Conservation (phyloP, 2,113 vertebrate species). For the Gymnobelideus leadbeateri region DNA sequence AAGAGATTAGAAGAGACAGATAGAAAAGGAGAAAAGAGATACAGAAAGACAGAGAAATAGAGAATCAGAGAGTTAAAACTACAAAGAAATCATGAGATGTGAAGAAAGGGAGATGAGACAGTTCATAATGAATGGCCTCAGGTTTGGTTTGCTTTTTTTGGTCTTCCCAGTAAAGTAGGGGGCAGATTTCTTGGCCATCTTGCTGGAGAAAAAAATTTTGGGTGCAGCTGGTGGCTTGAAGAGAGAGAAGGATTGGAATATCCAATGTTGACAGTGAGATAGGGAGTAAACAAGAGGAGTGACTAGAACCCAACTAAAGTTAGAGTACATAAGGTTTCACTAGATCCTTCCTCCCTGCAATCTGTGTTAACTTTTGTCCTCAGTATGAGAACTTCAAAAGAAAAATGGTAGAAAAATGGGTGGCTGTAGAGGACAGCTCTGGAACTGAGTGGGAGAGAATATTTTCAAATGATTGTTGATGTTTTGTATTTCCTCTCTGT, state of each 20-base stretch:
- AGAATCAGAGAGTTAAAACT: background rate
- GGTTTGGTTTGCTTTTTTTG: background rate
- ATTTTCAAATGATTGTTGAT: background rate
- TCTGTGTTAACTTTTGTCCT: background rate
- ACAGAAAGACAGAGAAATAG: background rate
- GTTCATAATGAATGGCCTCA: background rate
- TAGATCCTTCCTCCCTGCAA: background rate
- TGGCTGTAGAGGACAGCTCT: background rate
- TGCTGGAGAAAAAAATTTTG: background rate
- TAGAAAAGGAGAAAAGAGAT: fast-evolving
- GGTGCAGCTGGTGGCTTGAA: background rate
- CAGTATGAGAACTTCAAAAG: background rate
- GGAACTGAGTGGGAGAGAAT: background rate
- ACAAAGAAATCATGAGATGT: background rate
- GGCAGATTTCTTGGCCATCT: background rate
- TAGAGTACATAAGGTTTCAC: background rate
- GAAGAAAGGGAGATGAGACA: background rate
- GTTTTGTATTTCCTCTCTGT: background rate
- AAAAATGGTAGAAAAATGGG: background rate
- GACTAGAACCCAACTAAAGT: background rate
- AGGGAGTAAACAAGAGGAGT: background rate
- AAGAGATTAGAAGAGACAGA: fast-evolving
- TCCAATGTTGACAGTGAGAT: background rate
- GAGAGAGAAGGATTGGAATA: background rate
- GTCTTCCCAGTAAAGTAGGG: background rate